Conservation (phyloP, 2,797 vertebrate genomes). For the Malurus splendens region DNA sequence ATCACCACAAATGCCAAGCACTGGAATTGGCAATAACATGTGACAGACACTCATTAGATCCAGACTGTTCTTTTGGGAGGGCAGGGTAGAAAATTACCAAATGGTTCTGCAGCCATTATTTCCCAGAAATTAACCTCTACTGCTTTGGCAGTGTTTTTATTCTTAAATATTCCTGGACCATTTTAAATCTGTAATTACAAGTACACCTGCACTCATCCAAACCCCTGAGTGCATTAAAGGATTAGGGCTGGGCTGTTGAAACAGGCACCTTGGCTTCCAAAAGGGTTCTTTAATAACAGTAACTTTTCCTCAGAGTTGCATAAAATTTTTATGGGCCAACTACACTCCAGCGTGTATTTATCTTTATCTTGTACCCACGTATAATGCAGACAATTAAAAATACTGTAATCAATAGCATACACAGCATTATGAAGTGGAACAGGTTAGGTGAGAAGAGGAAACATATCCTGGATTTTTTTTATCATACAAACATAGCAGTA, state of each 20-base stretch:
- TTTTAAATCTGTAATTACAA: not conserved
- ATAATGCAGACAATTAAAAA: not conserved
- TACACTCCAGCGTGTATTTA: not conserved
- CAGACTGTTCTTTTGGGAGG: not conserved
- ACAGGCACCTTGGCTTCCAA: not conserved
- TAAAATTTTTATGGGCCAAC: not conserved
- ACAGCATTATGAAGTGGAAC: not conserved
- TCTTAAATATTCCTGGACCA: not conserved
- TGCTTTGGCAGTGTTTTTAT: not conserved
- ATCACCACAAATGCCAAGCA: not conserved
- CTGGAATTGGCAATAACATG: not conserved
- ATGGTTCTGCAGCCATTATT: not conserved
- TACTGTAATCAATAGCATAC: not conserved
- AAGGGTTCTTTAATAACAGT: not conserved
- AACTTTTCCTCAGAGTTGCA: not conserved
- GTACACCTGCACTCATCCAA: not conserved
- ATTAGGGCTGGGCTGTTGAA: not conserved
- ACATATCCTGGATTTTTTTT: not conserved
- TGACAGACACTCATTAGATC: not conserved
- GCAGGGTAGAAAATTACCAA: not conserved
- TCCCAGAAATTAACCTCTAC: not conserved
- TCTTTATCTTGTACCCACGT: not conserved
- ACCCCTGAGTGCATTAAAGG: not conserved
- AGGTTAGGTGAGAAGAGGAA: not conserved
- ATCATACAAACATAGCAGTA: not conserved